Evolutionary conservation across 2,113 vertebrate species (phyloP).

Genomic region (Nycticryphes semicollaris): DNA sequence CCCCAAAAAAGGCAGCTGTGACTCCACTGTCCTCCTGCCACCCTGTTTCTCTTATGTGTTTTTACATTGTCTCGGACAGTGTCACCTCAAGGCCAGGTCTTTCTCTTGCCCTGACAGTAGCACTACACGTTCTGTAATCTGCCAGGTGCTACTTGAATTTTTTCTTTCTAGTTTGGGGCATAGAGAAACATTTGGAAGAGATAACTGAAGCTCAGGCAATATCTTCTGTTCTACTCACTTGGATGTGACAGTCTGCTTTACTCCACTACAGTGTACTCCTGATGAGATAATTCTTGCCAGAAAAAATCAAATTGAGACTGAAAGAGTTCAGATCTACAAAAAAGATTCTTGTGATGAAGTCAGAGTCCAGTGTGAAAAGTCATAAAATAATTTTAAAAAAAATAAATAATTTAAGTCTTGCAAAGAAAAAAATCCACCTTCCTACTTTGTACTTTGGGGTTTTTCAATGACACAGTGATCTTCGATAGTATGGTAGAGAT

Average conservation of each 20-base stretch:
- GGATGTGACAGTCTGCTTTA: not conserved
- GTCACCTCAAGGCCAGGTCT: fast-evolving
- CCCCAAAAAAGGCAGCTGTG: not conserved
- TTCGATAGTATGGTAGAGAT: not conserved
- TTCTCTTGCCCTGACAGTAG: not conserved
- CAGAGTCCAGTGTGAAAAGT: not conserved
- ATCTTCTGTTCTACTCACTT: not conserved
- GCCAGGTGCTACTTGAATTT: not conserved
- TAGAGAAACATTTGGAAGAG: not conserved
- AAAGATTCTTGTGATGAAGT: not conserved
- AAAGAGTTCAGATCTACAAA: not conserved
- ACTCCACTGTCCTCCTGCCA: not conserved
- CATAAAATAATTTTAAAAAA: not conserved
- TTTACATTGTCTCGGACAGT: not conserved
- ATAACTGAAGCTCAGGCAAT: not conserved
- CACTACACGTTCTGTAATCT: not conserved
- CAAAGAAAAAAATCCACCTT: not conserved
- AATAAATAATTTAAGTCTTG: not conserved
- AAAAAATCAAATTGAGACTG: not conserved
- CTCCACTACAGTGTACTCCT: not conserved
- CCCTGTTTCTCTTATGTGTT: not conserved
- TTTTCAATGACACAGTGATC: not conserved
- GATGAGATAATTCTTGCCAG: not conserved
- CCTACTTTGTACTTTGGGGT: not conserved
- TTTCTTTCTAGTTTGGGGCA: not conserved